These are phyloP conservation scores for Syrista parreyssii DNA, from an alignment of 2,888 invertebrate species.

Conservation along the genomic window DNA sequence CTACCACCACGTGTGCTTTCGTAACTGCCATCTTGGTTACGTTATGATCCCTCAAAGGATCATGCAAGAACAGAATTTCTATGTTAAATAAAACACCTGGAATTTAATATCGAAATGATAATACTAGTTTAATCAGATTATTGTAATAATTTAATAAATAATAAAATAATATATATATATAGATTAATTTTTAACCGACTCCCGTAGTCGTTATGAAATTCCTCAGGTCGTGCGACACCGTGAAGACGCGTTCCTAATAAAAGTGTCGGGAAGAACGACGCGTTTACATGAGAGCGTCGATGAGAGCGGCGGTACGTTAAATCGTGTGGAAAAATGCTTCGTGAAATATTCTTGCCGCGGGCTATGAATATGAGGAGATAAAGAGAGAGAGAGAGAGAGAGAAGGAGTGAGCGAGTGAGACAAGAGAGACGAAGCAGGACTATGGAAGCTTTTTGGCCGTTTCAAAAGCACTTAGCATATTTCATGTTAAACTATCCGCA, in stretches of 20 bases:
- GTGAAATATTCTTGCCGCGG: slow-evolving; percentile 35
- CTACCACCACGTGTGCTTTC: not conserved
- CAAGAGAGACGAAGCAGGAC: not conserved
- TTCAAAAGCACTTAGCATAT: slow-evolving; percentile 43
- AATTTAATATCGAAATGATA: not conserved
- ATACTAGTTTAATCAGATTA: not conserved
- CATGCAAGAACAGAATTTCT: not conserved
- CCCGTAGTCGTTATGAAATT: not conserved
- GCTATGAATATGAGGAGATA: slow-evolving; percentile 13
- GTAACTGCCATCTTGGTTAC: not conserved
- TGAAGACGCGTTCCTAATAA: not conserved
- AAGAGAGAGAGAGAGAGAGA: not conserved
- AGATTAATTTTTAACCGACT: not conserved
- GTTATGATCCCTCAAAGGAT: not conserved
- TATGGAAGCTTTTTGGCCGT: not conserved
- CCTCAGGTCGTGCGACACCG: not conserved
- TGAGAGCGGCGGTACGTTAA: not conserved
- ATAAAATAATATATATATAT: not conserved
- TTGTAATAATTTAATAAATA: not conserved
- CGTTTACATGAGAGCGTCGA: not conserved
- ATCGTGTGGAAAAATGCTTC: slow-evolving; percentile 33
- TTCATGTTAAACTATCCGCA: slow-evolving; percentile 51
- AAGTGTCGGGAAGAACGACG: not conserved
- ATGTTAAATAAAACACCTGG: not conserved
- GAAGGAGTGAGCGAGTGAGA: not conserved